Evolutionary conservation across 2,113 vertebrate genomes (phyloP), one percentile per base, ranked within the genome.

Genomic region (Callionymus lyra): DNA sequence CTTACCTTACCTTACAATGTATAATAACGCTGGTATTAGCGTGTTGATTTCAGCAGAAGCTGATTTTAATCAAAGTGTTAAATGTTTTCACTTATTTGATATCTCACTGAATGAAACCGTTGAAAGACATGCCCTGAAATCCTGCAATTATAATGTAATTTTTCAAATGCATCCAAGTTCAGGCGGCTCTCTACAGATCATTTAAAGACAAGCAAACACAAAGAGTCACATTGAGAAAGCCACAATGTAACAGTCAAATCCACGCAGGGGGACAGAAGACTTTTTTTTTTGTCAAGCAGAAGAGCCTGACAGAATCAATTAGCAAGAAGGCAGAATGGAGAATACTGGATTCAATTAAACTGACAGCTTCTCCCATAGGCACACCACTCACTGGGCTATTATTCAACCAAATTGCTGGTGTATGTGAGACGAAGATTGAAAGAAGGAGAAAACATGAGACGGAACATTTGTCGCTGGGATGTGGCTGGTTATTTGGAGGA

Each of bases 301-400:
- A 59, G 68, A 76, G 70, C 52, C 70, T 78, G 77, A 76, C 79
- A 78, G 68, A 82, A 80, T 78, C 74, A 82, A 82, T 82, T 82
- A 82, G 72, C 66, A 61, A 59, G 52, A 62, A 63, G 72, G 68
- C 68, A 72, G 66, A 76, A 76, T 53, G 47, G 74, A 76, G 70
- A 73, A 80, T 68, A 71, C 68, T 62, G 65, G 68, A 74, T 79
- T 79, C 74, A 82, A 82, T 82, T 79, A 82, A 77, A 79, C 53
- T 77, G 79, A 80, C 79, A 80, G 72, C 75, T 73, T 76, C 44
- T 59, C 74, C 75, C 66, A 76, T 68, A 70, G 79, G 72, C 77
- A 61, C 53, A 67, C 58, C 50, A 44, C 70, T 72, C 67, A 59
- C 72, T 66, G 68, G 59, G 74, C 63, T 63, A 76, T 79, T 79